Percentiles rank a stretch among this genome's conserved stretches.
Evolutionary conservation across 2,888 invertebrate species (phyloP).

Genomic region (Empis stercorea): DNA sequence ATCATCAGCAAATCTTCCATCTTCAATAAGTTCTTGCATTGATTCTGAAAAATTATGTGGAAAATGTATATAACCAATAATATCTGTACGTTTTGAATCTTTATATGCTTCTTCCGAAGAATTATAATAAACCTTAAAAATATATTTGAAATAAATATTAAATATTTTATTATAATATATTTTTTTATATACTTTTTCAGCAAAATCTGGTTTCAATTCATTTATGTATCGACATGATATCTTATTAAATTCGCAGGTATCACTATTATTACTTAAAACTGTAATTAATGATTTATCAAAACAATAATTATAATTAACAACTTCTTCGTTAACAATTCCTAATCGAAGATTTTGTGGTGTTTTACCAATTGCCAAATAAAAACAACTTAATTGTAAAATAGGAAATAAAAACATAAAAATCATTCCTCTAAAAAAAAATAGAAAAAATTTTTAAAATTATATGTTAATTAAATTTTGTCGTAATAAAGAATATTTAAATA

Average conservation of each 20-base stretch:
- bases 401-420: constrained; percentile 73
- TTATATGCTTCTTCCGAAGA: constrained; percentile 40
- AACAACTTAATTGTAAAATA: constrained; percentile 62
- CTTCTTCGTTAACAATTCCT: constrained; percentile 71
- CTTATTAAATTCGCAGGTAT: constrained; percentile 41
- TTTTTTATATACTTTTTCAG: constrained; percentile 39
- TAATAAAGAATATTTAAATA: neutral
- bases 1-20: constrained; percentile 43
- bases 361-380: constrained; percentile 67
- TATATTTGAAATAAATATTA: neutral
- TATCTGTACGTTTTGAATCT: constrained; percentile 42
- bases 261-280: constrained; percentile 28
- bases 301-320: constrained; percentile 36
- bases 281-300: constrained; percentile 31
- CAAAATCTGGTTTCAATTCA: constrained; percentile 43
- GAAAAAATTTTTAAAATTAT: neutral
- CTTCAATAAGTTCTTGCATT: constrained; percentile 42
- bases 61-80: constrained; percentile 55
- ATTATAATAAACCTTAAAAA: constrained; percentile 39
- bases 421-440: constrained; percentile 54
- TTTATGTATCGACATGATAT: constrained; percentile 50
- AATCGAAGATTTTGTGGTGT: constrained; percentile 59
- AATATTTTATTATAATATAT: neutral
- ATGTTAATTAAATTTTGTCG: neutral
- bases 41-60: constrained; percentile 58